These are phyloP conservation scores for Bibio marci DNA, from an alignment of 2,888 invertebrate genomes.

Conservation along the genomic window DNA sequence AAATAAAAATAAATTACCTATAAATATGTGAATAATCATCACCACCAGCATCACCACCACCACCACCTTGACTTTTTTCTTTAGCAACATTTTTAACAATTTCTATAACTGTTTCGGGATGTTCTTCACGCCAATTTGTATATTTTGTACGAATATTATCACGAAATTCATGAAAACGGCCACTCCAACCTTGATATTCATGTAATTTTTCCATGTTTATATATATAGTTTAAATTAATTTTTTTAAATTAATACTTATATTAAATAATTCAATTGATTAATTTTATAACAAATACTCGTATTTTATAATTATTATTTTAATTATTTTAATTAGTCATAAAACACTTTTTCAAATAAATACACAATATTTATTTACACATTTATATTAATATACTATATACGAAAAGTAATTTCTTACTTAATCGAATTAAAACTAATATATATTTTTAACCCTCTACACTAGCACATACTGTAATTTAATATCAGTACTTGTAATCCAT, in stretches of 20 bases:
- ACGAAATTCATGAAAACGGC: constrained; percentile 48
- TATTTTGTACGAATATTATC: constrained; percentile 46
- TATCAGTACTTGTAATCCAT: too few species aligned
- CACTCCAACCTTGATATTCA: constrained; percentile 60
- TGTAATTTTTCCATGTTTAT: constrained; percentile 60
- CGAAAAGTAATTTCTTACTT: too few species aligned
- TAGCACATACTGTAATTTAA: too few species aligned
- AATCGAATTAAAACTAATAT: too few species aligned
- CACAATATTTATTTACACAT: too few species aligned
- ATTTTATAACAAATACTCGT: neutral
- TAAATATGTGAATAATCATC: constrained; percentile 46
- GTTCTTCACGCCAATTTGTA: constrained; percentile 41
- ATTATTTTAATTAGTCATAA: too few species aligned
- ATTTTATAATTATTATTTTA: neutral
- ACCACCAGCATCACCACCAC: constrained; percentile 18
- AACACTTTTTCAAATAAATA: too few species aligned
- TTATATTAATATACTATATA: too few species aligned
- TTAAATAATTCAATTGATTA: constrained; percentile 4
- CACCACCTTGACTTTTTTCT: constrained; percentile 12
- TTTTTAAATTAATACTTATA: constrained; percentile 4
- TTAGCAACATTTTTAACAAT: constrained; percentile 26
- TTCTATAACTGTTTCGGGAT: constrained; percentile 36
- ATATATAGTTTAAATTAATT: too few species aligned
- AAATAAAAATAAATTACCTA: constrained; percentile 31
- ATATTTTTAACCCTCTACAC: too few species aligned